Base-by-base conservation (phyloP, 2,888 invertebrate species). In the Eulithis testata region DNA sequence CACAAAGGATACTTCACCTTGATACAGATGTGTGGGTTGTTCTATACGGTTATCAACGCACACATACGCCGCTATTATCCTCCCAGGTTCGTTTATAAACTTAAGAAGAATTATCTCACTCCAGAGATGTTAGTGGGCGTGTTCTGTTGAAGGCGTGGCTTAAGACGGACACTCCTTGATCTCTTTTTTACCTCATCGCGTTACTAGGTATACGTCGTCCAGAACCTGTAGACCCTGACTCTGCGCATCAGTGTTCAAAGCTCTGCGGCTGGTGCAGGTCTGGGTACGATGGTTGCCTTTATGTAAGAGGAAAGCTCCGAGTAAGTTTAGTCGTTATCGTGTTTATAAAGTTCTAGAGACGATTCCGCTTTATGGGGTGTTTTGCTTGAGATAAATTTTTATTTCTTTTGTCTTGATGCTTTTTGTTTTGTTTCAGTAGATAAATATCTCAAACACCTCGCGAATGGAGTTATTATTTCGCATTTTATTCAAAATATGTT, bases 251-350 rank as follows among this genome's bases (percentile, higher is more conserved):
- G 61, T 74, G 71, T 66, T 68, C 68, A 72, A 58, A 71, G 60
- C 60, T 60, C 11, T 9, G 59, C 27, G 55, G 49, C 21, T 57
- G 60, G 65, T 66, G 62, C 69, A 70, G 74, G 70, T 69, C 68
- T 63, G 72, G 77, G n/a, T 52, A 47, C 43, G 63, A 73, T 89
- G 86, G 91, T 61, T 82, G 75, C 82, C 82, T 91, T 90, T 91
- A 91, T 89, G 85, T 91, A 86, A 90, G 76, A 82, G 90, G 79
- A 91, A 89, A 90, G 90, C 90, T 80, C 76, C 75, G 89, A 86
- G 88, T 90, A 93, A 93, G 91, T 93, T 93, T 75, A 80, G 91
- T 85, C 91, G 92, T 93, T 93, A 93, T 92, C 93, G 88, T 91
- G 86, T 89, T 92, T 92, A 91, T 91, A 92, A 93, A 93, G 87